Evolutionary conservation across 2,888 invertebrate species (phyloP).

Genomic region (Nomada fucata): DNA sequence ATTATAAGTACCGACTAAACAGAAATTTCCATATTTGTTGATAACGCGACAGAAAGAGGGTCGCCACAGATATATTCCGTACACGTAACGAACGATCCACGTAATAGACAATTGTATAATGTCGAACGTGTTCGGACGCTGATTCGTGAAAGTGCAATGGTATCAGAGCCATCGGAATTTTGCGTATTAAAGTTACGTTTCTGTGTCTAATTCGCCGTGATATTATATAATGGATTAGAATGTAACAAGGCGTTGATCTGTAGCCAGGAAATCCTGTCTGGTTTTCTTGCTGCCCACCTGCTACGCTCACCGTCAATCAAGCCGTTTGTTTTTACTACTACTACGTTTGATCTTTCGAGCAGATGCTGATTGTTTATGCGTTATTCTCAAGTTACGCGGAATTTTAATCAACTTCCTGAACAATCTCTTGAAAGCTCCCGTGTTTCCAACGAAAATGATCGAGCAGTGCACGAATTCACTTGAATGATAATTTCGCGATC

Average conservation of each 20-base stretch:
- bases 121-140: conserved; percentile 41
- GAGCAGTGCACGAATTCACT: too few relatives aligned
- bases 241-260: conserved; percentile 39
- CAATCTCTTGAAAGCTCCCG: background rate
- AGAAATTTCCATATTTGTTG: background rate
- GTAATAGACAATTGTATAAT: conserved; percentile 50
- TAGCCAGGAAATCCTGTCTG: conserved; percentile 51
- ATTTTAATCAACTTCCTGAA: too few relatives aligned
- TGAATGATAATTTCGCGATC: too few relatives aligned
- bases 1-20: background rate
- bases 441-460: too few relatives aligned
- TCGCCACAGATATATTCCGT: conserved; percentile 8
- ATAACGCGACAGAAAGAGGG: background rate
- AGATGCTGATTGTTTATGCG: conserved; percentile 19
- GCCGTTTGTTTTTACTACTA: background rate
- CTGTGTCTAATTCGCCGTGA: conserved; percentile 46
- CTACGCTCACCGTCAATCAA: conserved; percentile 36
- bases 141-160: conserved; percentile 54
- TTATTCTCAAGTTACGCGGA: conserved; percentile 14
- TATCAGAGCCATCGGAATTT: conserved; percentile 46
- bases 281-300: conserved; percentile 38
- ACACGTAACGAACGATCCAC: conserved; percentile 42
- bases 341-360: background rate
- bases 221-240: conserved; percentile 57
- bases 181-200: conserved; percentile 48